phyloP scores from a whole-genome alignment of 2,797 vertebrate species.

The Scolopax rusticola region DNA sequence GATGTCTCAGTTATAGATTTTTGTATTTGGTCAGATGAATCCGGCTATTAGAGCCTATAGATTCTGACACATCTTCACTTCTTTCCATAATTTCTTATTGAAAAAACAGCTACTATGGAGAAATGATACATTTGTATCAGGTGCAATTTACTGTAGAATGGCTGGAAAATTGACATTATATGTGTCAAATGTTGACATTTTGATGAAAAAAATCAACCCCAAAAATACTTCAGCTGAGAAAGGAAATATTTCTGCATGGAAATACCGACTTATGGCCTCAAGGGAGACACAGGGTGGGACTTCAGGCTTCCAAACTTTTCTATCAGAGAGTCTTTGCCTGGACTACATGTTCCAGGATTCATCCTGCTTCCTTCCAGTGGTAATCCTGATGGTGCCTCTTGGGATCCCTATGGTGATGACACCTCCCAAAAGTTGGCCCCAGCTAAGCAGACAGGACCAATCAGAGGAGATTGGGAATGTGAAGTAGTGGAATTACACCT shows the following conservation, averaged over 20 bases:
- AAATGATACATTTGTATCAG: not conserved
- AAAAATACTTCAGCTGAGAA: slow-evolving; percentile 23
- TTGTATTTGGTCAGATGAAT: slow-evolving; percentile 42
- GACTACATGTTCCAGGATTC: not conserved
- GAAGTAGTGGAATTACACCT: not conserved
- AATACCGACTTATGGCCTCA: not conserved
- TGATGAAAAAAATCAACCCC: slow-evolving; percentile 20
- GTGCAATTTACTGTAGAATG: slow-evolving; percentile 25
- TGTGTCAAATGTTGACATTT: slow-evolving; percentile 41
- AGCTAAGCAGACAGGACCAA: not conserved
- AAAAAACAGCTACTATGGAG: slow-evolving; percentile 5
- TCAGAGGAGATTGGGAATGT: not conserved
- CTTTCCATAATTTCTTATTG: slow-evolving; percentile 53
- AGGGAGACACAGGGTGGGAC: not conserved
- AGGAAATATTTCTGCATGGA: slow-evolving; percentile 15
- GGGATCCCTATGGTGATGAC: not conserved
- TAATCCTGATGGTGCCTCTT: not conserved
- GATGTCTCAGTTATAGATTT: slow-evolving; percentile 51
- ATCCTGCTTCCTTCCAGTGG: not conserved
- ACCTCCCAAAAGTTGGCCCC: not conserved
- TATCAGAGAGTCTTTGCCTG: not conserved
- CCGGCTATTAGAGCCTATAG: slow-evolving; percentile 20
- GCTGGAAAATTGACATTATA: slow-evolving; percentile 31
- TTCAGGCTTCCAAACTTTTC: not conserved
- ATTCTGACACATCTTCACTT: slow-evolving; percentile 46